These are phyloP conservation scores for Volucella inanis DNA, from an alignment of 2,888 invertebrate species.

Conservation along the genomic window DNA sequence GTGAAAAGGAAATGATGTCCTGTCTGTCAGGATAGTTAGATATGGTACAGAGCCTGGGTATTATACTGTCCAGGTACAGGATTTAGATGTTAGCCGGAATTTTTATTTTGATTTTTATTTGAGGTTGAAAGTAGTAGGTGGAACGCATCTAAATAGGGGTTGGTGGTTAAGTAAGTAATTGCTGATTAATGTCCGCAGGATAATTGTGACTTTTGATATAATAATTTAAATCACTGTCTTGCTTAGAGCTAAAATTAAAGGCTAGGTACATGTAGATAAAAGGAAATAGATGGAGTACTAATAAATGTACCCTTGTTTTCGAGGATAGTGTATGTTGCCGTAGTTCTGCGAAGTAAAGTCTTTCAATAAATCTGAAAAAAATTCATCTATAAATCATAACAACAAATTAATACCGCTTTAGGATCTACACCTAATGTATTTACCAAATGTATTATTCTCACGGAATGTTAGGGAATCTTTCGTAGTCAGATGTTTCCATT, in stretches of 20 bases:
- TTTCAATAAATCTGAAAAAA: no score
- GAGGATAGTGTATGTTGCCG: no score
- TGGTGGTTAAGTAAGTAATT: conserved; percentile 50
- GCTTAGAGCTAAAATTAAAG: not conserved
- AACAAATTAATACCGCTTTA: no score
- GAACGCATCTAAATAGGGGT: conserved; percentile 18
- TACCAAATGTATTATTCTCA: no score
- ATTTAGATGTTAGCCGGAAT: not conserved
- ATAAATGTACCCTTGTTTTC: no score
- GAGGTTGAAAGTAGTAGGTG: conserved; percentile 44
- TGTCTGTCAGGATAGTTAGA: conserved; percentile 60
- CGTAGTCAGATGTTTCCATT: no score
- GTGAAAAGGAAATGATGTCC: conserved; percentile 67
- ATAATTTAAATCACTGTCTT: conserved; percentile 1
- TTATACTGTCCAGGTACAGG: conserved; percentile 41
- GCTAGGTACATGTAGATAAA: not conserved
- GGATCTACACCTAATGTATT: no score
- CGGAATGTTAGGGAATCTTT: no score
- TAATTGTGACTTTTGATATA: conserved; percentile 28
- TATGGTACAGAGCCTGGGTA: conserved; percentile 2
- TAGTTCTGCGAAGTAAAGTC: no score
- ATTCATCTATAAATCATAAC: no score
- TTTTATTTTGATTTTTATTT: not conserved
- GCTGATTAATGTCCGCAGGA: conserved; percentile 43
- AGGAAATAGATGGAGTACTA: no score